Base-by-base conservation (phyloP, 1,140 invertebrate species). In the Drosophila littoralis region DNA sequence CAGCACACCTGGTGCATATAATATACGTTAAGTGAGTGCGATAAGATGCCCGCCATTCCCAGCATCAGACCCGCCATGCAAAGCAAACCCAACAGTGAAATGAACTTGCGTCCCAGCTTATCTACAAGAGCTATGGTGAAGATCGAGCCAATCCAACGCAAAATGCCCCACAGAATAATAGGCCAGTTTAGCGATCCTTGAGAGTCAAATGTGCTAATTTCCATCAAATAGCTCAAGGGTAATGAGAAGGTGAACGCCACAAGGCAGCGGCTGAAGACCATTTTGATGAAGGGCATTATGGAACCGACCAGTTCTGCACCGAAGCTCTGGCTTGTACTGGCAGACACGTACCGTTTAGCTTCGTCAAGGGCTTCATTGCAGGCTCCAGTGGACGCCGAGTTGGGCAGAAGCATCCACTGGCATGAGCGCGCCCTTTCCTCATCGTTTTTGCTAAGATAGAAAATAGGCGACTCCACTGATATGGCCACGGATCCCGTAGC, bases 201-300 rank as follows among this genome's bases (percentile, higher is more conserved):
- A 7, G 60, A 55, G 1, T 50, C 5, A 1, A 7, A 4, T 1
- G 58, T 67, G 61, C 69, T 80, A 6, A 6, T 6, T 7, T 45
- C 0, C 33, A 81, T 50, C 0, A 77, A 59, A 0, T 7, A 0
- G 32, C 63, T 79, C 9, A 91, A 69, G 0, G 90, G 90, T 9
- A 79, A 0, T 0, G 90, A 86, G 15, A 91, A 75, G 50, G 77
- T 73, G 45, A 91, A 86, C 22, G 90, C 85, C 42, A 91, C 82
- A 12, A 91, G 75, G 61, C 80, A 74, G 9, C 89, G 88, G 13
- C 75, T 76, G 8, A 84, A 36, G 10, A 91, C 46, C 60, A 91
- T 43, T 32, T 84, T 91, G 0, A 88, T 10, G 38, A 91, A 79
- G 43, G 89, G 88, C 65, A 77, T 63, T 0, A 65, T 1, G 17